phyloP scores from a whole-genome alignment of 2,113 vertebrate species.

The Gulo gulo region DNA sequence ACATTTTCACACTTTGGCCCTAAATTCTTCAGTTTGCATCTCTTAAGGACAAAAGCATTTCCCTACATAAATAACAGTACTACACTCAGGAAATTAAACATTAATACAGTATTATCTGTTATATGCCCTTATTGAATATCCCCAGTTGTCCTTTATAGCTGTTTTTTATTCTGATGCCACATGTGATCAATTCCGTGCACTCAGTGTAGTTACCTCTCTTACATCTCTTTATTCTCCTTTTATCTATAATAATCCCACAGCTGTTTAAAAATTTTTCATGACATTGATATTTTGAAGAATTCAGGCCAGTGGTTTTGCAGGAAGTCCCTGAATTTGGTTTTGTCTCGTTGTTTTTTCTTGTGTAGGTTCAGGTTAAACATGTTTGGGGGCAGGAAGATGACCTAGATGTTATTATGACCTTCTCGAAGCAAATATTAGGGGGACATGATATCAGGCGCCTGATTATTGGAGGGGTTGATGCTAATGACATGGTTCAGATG shows the following conservation, averaged over 20 bases:
- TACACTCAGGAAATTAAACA: background rate
- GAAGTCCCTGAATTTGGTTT: background rate
- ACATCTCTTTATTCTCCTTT: background rate
- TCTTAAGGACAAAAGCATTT: background rate
- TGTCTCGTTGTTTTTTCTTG: background rate
- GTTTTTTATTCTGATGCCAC: background rate
- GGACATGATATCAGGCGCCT: background rate
- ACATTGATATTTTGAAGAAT: background rate
- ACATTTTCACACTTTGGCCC: background rate
- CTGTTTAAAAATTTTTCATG: background rate
- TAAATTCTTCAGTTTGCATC: background rate
- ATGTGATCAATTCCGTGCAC: background rate
- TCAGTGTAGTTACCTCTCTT: background rate
- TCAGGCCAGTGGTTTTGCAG: background rate
- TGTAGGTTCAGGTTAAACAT: background rate
- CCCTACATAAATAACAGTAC: background rate
- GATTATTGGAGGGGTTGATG: background rate
- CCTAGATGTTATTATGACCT: background rate
- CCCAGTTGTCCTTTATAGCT: background rate
- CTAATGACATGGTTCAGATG: background rate
- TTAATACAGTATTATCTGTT: background rate
- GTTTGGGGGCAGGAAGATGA: background rate
- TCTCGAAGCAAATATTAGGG: background rate
- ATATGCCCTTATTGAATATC: background rate
- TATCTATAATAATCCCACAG: background rate